These are phyloP conservation scores for Lycia hirtaria DNA, from an alignment of 2,888 invertebrate species.

Conservation along the genomic window DNA sequence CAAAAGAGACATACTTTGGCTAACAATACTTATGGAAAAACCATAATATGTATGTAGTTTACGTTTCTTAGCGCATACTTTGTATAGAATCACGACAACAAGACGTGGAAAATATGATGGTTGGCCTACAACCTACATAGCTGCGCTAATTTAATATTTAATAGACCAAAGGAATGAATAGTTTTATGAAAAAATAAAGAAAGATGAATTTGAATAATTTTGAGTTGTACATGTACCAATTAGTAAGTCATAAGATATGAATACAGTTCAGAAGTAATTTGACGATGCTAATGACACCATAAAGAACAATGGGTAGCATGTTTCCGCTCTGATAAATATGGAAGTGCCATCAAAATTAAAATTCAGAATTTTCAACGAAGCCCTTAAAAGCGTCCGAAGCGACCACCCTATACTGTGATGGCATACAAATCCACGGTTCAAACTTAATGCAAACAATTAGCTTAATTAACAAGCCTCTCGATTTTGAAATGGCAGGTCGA, in stretches of 20 bases:
- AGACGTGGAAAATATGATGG: neutral
- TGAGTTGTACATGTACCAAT: neutral
- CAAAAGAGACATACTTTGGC: constrained; percentile 2
- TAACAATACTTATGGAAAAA: constrained; percentile 6
- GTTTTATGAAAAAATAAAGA: too few species aligned
- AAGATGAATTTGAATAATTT: too few species aligned
- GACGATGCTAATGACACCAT: constrained; percentile 8
- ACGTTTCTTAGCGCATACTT: neutral
- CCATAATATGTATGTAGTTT: neutral
- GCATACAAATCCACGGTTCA: constrained; percentile 49
- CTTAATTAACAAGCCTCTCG: constrained; percentile 72
- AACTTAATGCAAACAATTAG: constrained; percentile 62
- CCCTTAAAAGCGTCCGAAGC: constrained; percentile 40
- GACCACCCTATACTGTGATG: constrained; percentile 43
- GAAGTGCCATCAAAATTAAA: constrained; percentile 26
- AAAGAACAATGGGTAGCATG: constrained; percentile 19
- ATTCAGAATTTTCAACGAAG: constrained; percentile 26
- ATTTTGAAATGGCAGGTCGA: constrained; percentile 73
- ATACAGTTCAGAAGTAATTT: constrained; percentile 1
- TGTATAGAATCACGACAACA: neutral
- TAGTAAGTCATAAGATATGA: neutral
- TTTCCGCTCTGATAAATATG: constrained; percentile 37
- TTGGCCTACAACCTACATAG: neutral
- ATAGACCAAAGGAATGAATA: neutral
- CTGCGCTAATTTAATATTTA: neutral